Evolutionary conservation across 1,140 invertebrate species (phyloP), one percentile per base, ranked within the genome.

Genomic region (Vollenhovia emeryi): DNA sequence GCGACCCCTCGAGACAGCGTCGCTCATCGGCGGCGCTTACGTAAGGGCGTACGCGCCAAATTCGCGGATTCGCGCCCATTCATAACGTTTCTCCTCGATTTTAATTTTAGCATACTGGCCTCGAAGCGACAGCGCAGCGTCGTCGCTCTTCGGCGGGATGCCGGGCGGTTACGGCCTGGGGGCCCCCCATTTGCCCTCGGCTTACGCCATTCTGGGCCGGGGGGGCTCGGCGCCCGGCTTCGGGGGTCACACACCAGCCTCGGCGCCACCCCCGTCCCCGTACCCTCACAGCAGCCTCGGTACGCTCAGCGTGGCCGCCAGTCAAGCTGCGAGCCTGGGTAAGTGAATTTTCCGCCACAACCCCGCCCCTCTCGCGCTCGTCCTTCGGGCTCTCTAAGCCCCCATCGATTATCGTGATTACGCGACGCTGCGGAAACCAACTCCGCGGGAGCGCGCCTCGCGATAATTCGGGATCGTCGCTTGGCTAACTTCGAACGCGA

Each of bases 241-340:
- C 48, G 93, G 96, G 95, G 96, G 96, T 43, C 95, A 96, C 86
- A 96, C 96, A 91, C 93, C 95, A 57, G 92, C 94, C 55, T 94
- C 95, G 24, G 95, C 91, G 89, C 96, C 93, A 74, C 94, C 94
- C 59, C 95, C 94, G 91, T 95, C 91, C 85, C 95, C 89, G 86
- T 95, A 92, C 87, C 95, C 91, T 50, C 95, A 93, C 94, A 95
- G 93, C 78, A 94, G 93, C 91, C 96, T 97, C 75, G 97, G 97
- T 79, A 97, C 97, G 57, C 96, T 98, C 86, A 97, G 97, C 84
- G 97, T 97, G 78, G 97, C 97, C 40, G 97, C 97, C 74, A 97
- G 96, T 93, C 97, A 98, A 94, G 97, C 97, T 40, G 97, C 97
- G 48, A 97, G 97, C 91, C 94, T 98, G 88, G 96, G 96, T 91